Evolutionary conservation across 1,140 invertebrate species (phyloP).

Genomic region (Bombus breviceps): DNA sequence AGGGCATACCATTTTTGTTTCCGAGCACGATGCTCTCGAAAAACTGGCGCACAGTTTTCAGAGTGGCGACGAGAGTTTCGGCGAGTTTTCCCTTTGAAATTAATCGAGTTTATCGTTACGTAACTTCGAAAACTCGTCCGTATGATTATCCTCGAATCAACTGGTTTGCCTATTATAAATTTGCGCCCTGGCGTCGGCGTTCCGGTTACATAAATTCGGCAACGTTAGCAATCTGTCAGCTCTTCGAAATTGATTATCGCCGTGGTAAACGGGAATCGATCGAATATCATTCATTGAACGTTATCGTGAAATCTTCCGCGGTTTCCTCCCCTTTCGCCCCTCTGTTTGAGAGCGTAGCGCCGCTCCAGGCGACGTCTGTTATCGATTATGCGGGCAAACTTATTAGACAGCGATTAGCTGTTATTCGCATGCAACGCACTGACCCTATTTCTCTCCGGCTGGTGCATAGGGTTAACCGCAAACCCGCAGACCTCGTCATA

Average conservation of each 20-base stretch:
- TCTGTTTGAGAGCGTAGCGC: neutral
- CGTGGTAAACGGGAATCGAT: neutral
- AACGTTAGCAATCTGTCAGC: neutral
- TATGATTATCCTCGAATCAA: neutral
- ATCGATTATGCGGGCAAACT: conserved; percentile 71
- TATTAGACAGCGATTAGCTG: conserved; percentile 72
- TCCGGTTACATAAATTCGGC: neutral
- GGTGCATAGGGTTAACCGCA: conserved; percentile 65
- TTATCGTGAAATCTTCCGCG: conserved; percentile 49
- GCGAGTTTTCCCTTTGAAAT: neutral
- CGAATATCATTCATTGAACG: conserved; percentile 49
- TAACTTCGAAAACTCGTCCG: neutral
- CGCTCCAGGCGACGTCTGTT: conserved; percentile 60
- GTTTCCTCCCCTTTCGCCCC: neutral
- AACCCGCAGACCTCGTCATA: conserved; percentile 65
- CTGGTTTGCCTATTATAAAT: conserved; percentile 4
- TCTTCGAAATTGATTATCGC: neutral
- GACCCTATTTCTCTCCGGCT: conserved; percentile 67
- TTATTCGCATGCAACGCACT: conserved; percentile 71
- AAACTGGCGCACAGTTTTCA: conserved; percentile 16
- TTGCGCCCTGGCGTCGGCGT: neutral
- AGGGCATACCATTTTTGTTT: conserved; percentile 18
- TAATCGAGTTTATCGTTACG: neutral
- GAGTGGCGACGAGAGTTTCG: neutral
- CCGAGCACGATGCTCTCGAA: neutral